Evolutionary conservation across 2,113 vertebrate genomes (phyloP).

Genomic region (Oceanites oceanicus): DNA sequence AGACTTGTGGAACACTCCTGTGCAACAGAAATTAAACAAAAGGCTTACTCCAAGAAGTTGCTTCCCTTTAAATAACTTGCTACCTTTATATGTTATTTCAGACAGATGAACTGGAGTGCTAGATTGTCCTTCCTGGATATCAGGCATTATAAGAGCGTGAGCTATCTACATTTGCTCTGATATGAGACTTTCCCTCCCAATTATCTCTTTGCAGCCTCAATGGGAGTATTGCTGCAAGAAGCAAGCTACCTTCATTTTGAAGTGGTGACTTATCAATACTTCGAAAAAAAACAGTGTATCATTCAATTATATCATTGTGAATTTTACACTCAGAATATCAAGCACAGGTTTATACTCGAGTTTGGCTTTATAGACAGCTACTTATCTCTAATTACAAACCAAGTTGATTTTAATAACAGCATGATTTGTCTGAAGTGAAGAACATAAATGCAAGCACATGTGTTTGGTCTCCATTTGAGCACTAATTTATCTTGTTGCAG

Average conservation of each 20-base stretch:
- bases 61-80: neutral
- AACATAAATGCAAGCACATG: neutral
- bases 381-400: neutral
- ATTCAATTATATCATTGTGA: neutral
- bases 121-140: neutral
- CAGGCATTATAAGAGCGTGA: neutral
- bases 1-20: neutral
- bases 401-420: neutral
- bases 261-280: neutral
- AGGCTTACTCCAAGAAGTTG: neutral
- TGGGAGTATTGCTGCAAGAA: neutral
- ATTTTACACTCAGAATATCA: neutral
- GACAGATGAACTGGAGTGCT: neutral
- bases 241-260: neutral
- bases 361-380: neutral
- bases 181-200: neutral
- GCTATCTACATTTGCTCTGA: neutral
- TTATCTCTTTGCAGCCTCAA: neutral
- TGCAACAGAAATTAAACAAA: neutral
- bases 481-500: neutral
- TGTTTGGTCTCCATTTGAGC: neutral
- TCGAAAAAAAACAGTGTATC: rapidly evolving
- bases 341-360: neutral
- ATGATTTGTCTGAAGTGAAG: neutral
- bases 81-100: neutral